Evolutionary conservation across 1,140 invertebrate genomes (phyloP), one percentile per base, ranked within the genome.

Genomic region (Leptinotarsa lineolata): DNA sequence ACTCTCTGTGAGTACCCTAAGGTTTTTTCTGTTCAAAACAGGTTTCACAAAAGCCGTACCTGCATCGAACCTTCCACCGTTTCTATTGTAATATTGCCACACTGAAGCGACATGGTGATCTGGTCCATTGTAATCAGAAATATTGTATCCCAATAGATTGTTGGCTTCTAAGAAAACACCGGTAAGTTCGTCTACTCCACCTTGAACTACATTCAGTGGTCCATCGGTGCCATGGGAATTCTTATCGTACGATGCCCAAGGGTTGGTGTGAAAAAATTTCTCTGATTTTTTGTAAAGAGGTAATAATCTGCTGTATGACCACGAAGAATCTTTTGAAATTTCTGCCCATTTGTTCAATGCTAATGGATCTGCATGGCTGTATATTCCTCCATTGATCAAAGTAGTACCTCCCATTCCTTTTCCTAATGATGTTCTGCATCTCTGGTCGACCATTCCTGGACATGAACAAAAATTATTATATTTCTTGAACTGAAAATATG

Each of bases 331-430:
- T 0, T 91, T 91, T 21, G 85, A 70, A 0, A 72, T 85, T 77
- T 79, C 88, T 16, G 22, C 61, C 92, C 92, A 94, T 12, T 85
- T 74, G 79, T 94, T 89, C 77, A 91, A 94, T 78, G 93, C 92
- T 18, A 81, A 75, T 39, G 86, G 87, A 83, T 92, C 90, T 1
- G 92, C 92, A 67, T 92, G 83, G 0, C 91, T 88, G 79, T 93
- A 92, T 16, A 92, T 87, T 90, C 94, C 90, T 15, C 91, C 90
- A 82, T 94, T 93, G 6, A 94, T 83, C 1, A 88, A 87, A 45
- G 89, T 91, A 3, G 89, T 89, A 3, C 92, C 92, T 6, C 92
- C 92, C 58, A 90, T 73, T 21, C 80, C 79, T 82, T 86, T 87
- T 13, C 85, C 85, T 72, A 85, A 81, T 20, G 85, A 85, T 3